These are phyloP conservation scores for Heliopora coerulea DNA, from an alignment of 92 coral and sea anemone genomes.

Conservation along the genomic window DNA sequence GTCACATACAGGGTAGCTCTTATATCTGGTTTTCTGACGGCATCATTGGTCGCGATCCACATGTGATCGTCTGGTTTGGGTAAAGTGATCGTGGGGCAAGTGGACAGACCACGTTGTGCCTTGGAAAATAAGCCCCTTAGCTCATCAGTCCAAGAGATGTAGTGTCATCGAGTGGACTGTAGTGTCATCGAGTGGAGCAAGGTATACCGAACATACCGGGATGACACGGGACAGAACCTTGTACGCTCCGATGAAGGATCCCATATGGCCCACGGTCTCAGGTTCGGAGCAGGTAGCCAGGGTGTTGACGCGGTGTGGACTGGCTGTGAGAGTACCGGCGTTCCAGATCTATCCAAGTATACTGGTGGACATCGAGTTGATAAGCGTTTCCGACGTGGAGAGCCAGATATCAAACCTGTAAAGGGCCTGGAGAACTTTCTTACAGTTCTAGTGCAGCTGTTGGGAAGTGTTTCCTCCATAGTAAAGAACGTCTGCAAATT, in stretches of 20 bases:
- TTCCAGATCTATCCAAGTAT: conserved; percentile 6
- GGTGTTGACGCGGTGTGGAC: not conserved
- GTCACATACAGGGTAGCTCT: not conserved
- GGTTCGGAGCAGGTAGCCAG: not conserved
- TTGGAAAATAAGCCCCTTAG: not conserved
- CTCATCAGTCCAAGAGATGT: conserved; percentile 23
- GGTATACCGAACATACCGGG: conserved; percentile 16
- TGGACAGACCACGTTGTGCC: conserved; percentile 1
- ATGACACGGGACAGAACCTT: conserved; percentile 26
- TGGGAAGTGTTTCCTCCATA: conserved; percentile 19
- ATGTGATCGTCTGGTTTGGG: conserved; percentile 30
- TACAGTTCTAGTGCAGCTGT: conserved; percentile 35
- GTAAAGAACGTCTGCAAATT: conserved; percentile 34
- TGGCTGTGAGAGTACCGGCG: conserved; percentile 11
- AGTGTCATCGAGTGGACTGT: not conserved
- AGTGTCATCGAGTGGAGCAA: conserved; percentile 2
- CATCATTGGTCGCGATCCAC: conserved; percentile 6
- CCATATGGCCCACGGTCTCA: conserved; percentile 8
- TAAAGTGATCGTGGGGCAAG: conserved; percentile 4
- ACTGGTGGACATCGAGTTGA: conserved; percentile 14
- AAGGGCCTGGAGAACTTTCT: conserved; percentile 34
- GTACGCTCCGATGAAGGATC: conserved; percentile 19
- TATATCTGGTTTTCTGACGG: not conserved
- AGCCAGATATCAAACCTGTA: conserved; percentile 24
- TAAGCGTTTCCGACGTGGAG: conserved; percentile 37